A percentile compares a stretch with the other conserved stretches of the same genome.
Conservation (phyloP, 2,797 vertebrate genomes). For the Microctenopoma lineatum region DNA sequence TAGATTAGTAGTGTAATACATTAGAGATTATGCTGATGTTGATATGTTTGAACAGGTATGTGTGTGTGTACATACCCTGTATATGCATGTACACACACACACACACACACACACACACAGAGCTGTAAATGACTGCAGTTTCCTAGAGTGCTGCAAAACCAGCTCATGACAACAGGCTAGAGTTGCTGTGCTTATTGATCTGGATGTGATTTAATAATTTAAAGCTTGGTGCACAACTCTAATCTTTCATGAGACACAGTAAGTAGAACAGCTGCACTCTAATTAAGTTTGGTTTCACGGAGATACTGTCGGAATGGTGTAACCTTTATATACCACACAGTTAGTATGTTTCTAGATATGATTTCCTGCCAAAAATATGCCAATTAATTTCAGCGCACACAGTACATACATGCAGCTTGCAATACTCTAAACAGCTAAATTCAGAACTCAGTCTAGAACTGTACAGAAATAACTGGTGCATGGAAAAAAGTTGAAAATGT, state of each 20-base stretch:
- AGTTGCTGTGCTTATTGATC: constrained; percentile 65
- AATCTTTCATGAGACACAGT: constrained; percentile 49
- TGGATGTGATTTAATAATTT: constrained; percentile 65
- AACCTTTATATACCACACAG: constrained; percentile 29
- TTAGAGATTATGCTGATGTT: too few relatives aligned
- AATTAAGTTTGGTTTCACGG: constrained; percentile 51
- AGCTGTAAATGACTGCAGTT: constrained; percentile 17
- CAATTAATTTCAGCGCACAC: constrained; percentile 36
- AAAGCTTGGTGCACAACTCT: constrained; percentile 40
- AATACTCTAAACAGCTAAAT: not conserved
- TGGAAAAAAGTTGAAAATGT: not conserved
- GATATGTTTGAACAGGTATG: constrained; percentile 23
- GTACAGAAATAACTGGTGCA: not conserved
- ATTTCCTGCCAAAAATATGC: constrained; percentile 23
- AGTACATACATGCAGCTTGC: not conserved
- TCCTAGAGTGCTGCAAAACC: constrained; percentile 50
- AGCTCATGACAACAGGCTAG: constrained; percentile 57
- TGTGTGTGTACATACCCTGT: not conserved
- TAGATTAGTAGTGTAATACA: not conserved
- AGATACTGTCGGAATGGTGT: constrained; percentile 29
- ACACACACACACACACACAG: not conserved
- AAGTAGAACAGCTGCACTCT: constrained; percentile 39
- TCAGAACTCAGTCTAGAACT: constrained; percentile 12
- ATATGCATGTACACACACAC: not conserved
- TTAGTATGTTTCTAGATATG: constrained; percentile 19